Evolutionary conservation across 2,888 invertebrate species (phyloP), one percentile per base, ranked within the genome.

Genomic region (Drosophila recens): DNA sequence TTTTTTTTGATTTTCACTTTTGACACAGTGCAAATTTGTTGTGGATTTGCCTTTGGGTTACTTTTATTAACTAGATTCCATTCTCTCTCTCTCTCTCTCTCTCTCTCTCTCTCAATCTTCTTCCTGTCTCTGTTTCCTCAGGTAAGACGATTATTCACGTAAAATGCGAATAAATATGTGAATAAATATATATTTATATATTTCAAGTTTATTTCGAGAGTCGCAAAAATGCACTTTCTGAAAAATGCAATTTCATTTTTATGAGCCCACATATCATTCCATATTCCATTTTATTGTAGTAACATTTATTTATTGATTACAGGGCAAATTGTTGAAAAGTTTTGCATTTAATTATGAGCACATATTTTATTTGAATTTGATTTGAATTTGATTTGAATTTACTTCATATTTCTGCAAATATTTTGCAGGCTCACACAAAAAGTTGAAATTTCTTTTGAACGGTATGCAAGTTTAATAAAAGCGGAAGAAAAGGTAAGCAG

Each of bases 241-340:
- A 52, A 75, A 73, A 57, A 54, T 46, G 6, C 11, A 51, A 15
- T 72, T 63, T 62, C 17, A 27, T 27, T 8, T 5, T 33, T 33
- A 3, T 8, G 30, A 8, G 38, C 38, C n/a, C 38, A 10, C n/a
- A 17, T n/a, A 46, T 46, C 27, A 46, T 46, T 46, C 1, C 13
- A 5, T 9, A n/a, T 46, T 46, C 0, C 13, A 5, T 11, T 13
- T 46, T 6, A 48, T 17, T 13, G 20, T 46, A 36, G 48, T 34
- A 40, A 48, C 11, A 62, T 40, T 40, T 51, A 52, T 53, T 42
- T 72, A 72, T 57, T 67, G 72, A 72, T 66, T 71, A 66, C 23
- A 1, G n/a, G 5, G 5, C 52, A 62, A 66, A 62, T 43, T 61
- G 52, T 53, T 54, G 43, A 40, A 69, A 40, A 36, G 48, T 23